These are phyloP conservation scores for Argyra leucocephala DNA, from an alignment of 2,888 invertebrate species.

Conservation along the genomic window DNA sequence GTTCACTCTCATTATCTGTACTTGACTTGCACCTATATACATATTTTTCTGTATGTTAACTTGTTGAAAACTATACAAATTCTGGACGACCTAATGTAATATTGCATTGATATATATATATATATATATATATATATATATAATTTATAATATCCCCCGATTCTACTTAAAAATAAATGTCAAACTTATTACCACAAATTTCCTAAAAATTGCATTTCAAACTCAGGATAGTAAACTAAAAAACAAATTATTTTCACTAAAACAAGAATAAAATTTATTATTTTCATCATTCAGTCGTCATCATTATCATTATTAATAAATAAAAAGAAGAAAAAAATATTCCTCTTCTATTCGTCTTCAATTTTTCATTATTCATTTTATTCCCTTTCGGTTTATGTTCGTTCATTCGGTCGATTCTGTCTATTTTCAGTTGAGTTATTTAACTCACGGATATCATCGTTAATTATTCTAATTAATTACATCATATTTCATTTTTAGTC, in stretches of 20 bases:
- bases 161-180: too few species aligned
- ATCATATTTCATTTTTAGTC: conserved; percentile 11
- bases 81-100: too few species aligned
- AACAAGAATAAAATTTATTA: not conserved
- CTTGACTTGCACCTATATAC: too few species aligned
- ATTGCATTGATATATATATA: too few species aligned
- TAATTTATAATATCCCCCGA: too few species aligned
- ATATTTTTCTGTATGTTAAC: too few species aligned
- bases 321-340: not conserved
- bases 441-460: conserved; percentile 9
- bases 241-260: not conserved
- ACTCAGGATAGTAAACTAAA: too few species aligned
- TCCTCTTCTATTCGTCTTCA: not conserved
- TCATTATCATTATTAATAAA: not conserved
- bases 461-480: conserved; percentile 13
- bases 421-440: not conserved
- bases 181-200: too few species aligned
- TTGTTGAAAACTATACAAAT: too few species aligned
- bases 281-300: not conserved
- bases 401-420: not conserved
- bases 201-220: too few species aligned
- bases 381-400: not conserved
- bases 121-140: too few species aligned
- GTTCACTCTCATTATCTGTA: too few species aligned
- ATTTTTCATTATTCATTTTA: not conserved